Base-by-base conservation (phyloP, 2,113 vertebrate species). In the Perccottus glenii region DNA sequence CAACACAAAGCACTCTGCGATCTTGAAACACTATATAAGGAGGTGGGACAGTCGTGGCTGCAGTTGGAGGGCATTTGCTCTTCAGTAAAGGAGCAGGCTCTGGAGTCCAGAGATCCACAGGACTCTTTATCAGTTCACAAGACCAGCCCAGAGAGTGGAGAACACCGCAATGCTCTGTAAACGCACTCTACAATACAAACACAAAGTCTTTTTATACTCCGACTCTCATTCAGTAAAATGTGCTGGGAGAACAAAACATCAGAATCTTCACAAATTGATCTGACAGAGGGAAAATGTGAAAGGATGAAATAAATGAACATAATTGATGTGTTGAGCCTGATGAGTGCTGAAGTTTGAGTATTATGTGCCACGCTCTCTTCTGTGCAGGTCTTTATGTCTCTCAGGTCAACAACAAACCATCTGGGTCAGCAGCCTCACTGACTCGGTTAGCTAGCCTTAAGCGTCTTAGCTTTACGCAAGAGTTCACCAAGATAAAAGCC, bases 401-500 rank as follows among this genome's bases (percentile, higher is more conserved):
- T 59, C 77, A 83, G 78, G 81, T 85, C 61, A 61, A 81, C 75
- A 73, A 77, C 84, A 70, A 84, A 83, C 88, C 87, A 83, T 85
- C 88, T 83, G 88, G 84, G 60, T 81, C 84, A 60, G 8, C 48
- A 76, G 84, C 79, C 86, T 84, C 82, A 81, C 85, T 86, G 84
- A 84, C 80, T 7, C 33, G 36, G 70, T 67, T 67, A 73, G 81
- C 73, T 64, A 67, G 51, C 57, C 38, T 64, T 89, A 81, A 90
- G 84, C 73, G 74, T 87, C 88, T 89, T 77, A 88, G 74, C 84
- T 74, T 77, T 61, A 76, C 76, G 52, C 85, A 60, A 86, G 77
- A 90, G 78, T 87, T 82, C 78, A 83, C 84, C 80, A 87, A 91
- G 84, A 88, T 86, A 89, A 91, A 90, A 85, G 84, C 47, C 86